Conservation (phyloP, 2,888 invertebrate species). For the Caenorhabditis japonica region DNA sequence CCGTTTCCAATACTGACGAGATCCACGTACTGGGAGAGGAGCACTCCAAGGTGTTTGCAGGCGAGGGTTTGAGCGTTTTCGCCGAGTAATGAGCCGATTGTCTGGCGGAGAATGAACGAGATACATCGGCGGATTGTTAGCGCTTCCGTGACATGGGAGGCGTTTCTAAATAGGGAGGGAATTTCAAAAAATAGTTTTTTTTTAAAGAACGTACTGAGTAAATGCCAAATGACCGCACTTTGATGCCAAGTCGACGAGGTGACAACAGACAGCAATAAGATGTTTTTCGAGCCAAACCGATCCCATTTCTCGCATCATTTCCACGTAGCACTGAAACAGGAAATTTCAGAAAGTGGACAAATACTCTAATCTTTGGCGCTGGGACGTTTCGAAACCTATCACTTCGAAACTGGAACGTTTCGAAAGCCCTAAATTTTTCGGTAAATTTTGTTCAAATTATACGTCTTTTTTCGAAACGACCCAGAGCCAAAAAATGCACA, state of each 20-base stretch:
- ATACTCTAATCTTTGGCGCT: too few species aligned
- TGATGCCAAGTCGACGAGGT: slow-evolving; percentile 82
- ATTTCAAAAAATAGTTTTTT: background rate
- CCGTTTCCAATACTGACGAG: slow-evolving; percentile 82
- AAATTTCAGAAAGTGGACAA: too few species aligned
- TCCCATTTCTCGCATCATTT: slow-evolving; percentile 93
- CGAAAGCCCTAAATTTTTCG: too few species aligned
- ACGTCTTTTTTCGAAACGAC: too few species aligned
- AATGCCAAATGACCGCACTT: slow-evolving; percentile 64
- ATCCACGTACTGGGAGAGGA: slow-evolving; percentile 94
- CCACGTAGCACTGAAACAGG: slow-evolving; percentile 87
- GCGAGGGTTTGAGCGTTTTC: slow-evolving; percentile 95
- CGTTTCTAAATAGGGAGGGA: slow-evolving; percentile 59
- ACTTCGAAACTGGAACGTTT: too few species aligned
- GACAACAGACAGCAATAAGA: slow-evolving; percentile 87
- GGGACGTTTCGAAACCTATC: too few species aligned
- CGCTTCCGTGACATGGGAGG: slow-evolving; percentile 82
- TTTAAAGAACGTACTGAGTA: slow-evolving; percentile 59
- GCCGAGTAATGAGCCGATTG: slow-evolving; percentile 86
- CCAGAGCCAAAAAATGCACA: too few species aligned
- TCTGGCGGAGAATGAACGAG: slow-evolving; percentile 83
- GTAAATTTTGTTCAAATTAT: too few species aligned
- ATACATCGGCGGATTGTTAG: slow-evolving; percentile 97
- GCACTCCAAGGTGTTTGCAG: slow-evolving; percentile 91
- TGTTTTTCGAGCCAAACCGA: slow-evolving; percentile 93